These are phyloP conservation scores for Urocynchramus pylzowi DNA, from an alignment of 2,113 vertebrate genomes.

Conservation along the genomic window DNA sequence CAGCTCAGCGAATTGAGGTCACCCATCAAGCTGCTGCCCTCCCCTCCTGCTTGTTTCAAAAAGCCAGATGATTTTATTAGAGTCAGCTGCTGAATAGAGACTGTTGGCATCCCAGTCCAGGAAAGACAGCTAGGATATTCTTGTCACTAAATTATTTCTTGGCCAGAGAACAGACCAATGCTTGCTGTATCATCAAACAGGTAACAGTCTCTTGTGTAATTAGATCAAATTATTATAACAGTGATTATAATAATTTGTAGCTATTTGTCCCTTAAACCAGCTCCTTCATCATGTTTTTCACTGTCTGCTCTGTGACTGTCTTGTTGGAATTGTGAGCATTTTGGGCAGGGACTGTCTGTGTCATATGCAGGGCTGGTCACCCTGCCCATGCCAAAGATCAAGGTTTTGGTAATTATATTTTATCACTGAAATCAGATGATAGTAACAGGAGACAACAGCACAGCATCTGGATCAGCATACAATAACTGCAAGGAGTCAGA, in stretches of 20 bases:
- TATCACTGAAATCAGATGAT: not conserved
- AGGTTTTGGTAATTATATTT: not conserved
- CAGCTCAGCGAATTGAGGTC: conserved; percentile 50
- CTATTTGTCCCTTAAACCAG: not conserved
- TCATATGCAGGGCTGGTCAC: not conserved
- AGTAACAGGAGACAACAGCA: not conserved
- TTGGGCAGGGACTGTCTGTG: not conserved
- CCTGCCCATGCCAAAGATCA: not conserved
- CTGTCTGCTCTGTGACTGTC: conserved; percentile 43
- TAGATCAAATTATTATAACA: conserved; percentile 21
- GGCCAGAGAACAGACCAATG: conserved; percentile 51
- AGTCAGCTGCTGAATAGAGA: not conserved
- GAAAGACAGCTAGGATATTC: conserved; percentile 25
- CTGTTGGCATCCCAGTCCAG: not conserved
- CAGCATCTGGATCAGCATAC: not conserved
- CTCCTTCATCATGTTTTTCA: not conserved
- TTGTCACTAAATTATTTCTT: conserved; percentile 11
- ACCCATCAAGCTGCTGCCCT: conserved; percentile 24
- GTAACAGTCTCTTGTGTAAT: conserved; percentile 10
- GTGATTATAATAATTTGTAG: conserved; percentile 47
- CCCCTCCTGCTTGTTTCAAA: not conserved
- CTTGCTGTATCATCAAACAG: conserved; percentile 52
- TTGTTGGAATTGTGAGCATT: conserved; percentile 17
- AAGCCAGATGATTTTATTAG: conserved; percentile 26
- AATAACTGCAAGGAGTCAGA: not conserved